Conservation (phyloP, 2,113 vertebrate species). For the Capreolus pygargus region DNA sequence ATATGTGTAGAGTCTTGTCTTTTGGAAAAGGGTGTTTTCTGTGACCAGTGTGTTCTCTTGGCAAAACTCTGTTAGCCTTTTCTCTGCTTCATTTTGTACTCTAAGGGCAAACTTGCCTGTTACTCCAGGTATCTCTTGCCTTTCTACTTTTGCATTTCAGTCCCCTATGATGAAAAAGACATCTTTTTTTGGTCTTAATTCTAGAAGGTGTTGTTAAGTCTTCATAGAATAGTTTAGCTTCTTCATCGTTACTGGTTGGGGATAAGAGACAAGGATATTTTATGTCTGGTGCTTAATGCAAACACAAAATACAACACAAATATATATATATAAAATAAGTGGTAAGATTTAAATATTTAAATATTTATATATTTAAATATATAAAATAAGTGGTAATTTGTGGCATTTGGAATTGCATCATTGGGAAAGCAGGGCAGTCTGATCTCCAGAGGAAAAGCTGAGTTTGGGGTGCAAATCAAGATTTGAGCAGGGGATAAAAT, state of each 20-base stretch:
- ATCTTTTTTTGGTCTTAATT: neutral
- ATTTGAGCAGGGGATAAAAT: neutral
- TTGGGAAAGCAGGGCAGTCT: neutral
- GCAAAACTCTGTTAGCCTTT: neutral
- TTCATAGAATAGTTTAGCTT: neutral
- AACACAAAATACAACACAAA: neutral
- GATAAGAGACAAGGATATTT: neutral
- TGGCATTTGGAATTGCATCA: neutral
- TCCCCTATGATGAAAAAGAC: neutral
- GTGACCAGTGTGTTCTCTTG: neutral
- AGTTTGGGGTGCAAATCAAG: neutral
- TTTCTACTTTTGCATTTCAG: neutral
- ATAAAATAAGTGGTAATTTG: neutral
- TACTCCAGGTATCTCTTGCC: neutral
- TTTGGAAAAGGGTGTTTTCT: neutral
- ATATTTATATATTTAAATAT: neutral
- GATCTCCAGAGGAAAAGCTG: neutral
- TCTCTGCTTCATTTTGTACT: neutral
- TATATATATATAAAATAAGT: neutral
- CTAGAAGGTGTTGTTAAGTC: neutral
- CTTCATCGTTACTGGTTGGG: neutral
- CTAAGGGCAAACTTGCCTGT: neutral
- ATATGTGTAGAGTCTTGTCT: neutral
- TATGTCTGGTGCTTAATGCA: neutral
- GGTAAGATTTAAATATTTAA: neutral